A percentile compares a stretch with the other conserved stretches of the same genome.
phyloP scores from a whole-genome alignment of 1,140 invertebrate genomes.

The Papilio xuthus region DNA sequence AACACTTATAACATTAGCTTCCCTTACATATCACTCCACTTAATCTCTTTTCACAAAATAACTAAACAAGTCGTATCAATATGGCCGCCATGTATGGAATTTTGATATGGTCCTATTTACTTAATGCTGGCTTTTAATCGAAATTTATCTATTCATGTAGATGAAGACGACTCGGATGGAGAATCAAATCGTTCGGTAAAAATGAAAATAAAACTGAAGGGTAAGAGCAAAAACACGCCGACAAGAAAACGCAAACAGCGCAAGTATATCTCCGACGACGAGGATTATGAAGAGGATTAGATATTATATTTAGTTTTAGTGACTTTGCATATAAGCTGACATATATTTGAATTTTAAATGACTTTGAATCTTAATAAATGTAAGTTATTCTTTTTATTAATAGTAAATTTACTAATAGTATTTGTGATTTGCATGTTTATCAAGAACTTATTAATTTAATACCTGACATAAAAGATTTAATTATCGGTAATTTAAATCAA shows the following conservation, averaged over 20 bases:
- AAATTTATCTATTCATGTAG: constrained; percentile 44
- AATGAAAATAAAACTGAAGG: constrained; percentile 80
- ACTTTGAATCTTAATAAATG: constrained; percentile 37
- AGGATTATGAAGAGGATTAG: constrained; percentile 80
- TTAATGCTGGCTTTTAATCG: too few species aligned
- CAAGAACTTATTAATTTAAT: constrained; percentile 6
- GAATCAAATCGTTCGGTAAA: constrained; percentile 80
- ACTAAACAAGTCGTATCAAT: too few species aligned
- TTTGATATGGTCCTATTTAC: too few species aligned
- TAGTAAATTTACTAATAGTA: constrained; percentile 13
- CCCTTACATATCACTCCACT: too few species aligned
- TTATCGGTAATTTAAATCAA: not conserved
- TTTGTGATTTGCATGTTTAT: constrained; percentile 29
- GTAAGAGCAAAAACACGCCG: constrained; percentile 73
- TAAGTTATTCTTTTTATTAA: constrained; percentile 26
- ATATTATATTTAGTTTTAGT: constrained; percentile 39
- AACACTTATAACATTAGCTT: too few species aligned
- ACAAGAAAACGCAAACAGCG: constrained; percentile 73
- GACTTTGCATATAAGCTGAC: constrained; percentile 15
- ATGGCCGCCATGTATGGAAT: too few species aligned
- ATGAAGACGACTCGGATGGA: constrained; percentile 77
- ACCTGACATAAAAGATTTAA: constrained; percentile 1
- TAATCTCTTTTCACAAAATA: too few species aligned
- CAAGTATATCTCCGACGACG: constrained; percentile 79
- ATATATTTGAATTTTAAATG: constrained; percentile 8